phyloP scores from a whole-genome alignment of 2,113 vertebrate species.

The Cyphomyrus plagiostoma region DNA sequence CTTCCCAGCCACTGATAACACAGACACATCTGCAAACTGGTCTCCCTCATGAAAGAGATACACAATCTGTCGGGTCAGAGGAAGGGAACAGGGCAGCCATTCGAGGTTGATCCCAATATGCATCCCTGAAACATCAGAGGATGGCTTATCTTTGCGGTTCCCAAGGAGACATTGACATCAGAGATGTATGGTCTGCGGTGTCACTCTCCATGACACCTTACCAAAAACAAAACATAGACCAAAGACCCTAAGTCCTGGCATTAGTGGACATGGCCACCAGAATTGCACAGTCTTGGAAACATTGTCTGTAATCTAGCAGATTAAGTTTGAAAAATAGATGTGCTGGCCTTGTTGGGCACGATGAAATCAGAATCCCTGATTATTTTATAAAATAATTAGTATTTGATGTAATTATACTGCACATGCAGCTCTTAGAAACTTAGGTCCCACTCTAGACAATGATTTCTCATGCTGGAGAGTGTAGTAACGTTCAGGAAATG shows the following conservation, averaged over 20 bases:
- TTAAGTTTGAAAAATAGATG: neutral
- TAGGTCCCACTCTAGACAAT: neutral
- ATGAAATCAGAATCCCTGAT: constrained; percentile 7
- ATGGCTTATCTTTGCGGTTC: neutral
- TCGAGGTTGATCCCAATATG: neutral
- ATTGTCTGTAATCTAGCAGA: neutral
- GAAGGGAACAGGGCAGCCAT: neutral
- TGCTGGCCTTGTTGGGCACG: neutral
- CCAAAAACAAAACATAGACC: neutral
- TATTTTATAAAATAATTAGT: constrained; percentile 3
- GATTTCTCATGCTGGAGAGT: neutral
- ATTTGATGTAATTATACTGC: neutral
- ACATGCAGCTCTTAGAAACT: neutral
- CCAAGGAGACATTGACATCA: neutral
- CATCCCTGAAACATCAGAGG: neutral
- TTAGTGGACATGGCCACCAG: neutral
- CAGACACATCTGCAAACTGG: neutral
- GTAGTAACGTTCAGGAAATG: neutral
- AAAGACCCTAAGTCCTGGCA: neutral
- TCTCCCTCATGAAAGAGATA: neutral
- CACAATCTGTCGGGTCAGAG: neutral
- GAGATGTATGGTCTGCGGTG: neutral
- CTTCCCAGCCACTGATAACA: neutral
- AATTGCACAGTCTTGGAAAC: neutral
- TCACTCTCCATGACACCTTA: neutral